These are phyloP conservation scores for Buathra laborator DNA, from an alignment of 2,888 invertebrate genomes.

Conservation along the genomic window DNA sequence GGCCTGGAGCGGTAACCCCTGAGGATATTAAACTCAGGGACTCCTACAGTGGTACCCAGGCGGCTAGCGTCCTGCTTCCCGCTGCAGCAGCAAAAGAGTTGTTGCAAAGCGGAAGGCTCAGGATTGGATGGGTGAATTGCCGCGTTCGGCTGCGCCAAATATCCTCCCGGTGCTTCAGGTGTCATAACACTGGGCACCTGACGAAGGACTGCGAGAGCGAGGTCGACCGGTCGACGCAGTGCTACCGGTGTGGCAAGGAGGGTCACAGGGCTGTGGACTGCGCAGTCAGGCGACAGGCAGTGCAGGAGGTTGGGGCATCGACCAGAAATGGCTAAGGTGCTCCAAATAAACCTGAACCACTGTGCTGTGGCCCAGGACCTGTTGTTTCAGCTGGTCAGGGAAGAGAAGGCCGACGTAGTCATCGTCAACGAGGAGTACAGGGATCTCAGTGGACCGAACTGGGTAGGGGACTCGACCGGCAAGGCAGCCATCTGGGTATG, in stretches of 20 bases:
- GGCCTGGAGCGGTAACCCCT: neutral
- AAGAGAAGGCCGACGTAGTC: neutral
- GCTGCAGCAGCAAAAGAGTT: conserved; percentile 22
- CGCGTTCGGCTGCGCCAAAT: conserved; percentile 16
- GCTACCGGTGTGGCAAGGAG: conserved; percentile 16
- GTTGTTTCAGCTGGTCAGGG: conserved; percentile 16
- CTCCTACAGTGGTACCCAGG: neutral
- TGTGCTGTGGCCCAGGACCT: conserved; percentile 18
- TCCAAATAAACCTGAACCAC: conserved; percentile 18
- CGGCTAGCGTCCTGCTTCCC: neutral
- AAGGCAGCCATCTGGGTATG: too few relatives aligned
- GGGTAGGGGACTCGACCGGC: too few relatives aligned
- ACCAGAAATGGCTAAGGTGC: conserved; percentile 16
- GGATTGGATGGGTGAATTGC: conserved; percentile 22
- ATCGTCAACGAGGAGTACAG: neutral
- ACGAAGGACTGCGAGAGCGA: too few relatives aligned
- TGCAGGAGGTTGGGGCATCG: neutral
- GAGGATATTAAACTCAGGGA: neutral
- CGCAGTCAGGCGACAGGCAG: neutral
- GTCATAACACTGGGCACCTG: conserved; percentile 9
- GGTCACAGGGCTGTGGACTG: conserved; percentile 16
- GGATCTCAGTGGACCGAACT: too few relatives aligned
- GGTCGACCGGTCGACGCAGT: conserved; percentile 29
- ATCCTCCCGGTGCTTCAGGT: conserved; percentile 10
- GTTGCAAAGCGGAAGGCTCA: conserved; percentile 17